Evolutionary conservation across 1,140 invertebrate genomes (phyloP), one percentile per base, ranked within the genome.

Genomic region (Macrotrachela quadricornifera): DNA sequence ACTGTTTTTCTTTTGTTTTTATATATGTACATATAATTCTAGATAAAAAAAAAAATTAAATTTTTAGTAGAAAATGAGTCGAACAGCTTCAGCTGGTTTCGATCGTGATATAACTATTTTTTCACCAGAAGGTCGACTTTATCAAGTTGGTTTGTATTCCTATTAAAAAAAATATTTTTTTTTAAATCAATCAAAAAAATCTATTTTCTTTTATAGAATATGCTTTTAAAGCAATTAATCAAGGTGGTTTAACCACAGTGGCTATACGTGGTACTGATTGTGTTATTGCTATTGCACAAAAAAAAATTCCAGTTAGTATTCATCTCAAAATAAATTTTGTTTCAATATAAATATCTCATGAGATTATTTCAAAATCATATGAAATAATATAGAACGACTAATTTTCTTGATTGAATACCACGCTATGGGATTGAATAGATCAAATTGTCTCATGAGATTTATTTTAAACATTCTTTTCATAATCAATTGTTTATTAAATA

Each of bases 31-130:
- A 30, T 30, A 30, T 30, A 30, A 4, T 30, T 30, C 21, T 30
- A 30, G 21, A 30, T 30, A 4, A 4, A 8, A 30, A 30, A 30
- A 4, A 30, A 30, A 4, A 30, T 8, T 30, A 4, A 4, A 30
- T 4, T 30, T 30, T 30, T 30, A 30, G 2, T 30, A 8, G 21
- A 30, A 2, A 8, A 97, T 99, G 91, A 80, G 90, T 64, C 77
- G 92, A 61, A 91, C 90, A 68, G 94, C 83, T 67, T 95, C 90
- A 73, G 91, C 92, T 62, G 94, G 94, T 59, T 99, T 99, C 76
- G 94, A 99, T 75, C 81, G 94, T 64, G 90, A 97, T 73, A 97
- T 99, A 72, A 99, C 94, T 39, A 97, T 99, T 62, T 99, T 99
- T 75, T 97, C 91, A 13, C 94, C 94, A 0, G 94, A 99, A 77